A percentile compares a stretch with the other conserved stretches of the same genome.
These are phyloP conservation scores for Leptocoma aspasia DNA, from an alignment of 2,113 vertebrate genomes.

Conservation along the genomic window DNA sequence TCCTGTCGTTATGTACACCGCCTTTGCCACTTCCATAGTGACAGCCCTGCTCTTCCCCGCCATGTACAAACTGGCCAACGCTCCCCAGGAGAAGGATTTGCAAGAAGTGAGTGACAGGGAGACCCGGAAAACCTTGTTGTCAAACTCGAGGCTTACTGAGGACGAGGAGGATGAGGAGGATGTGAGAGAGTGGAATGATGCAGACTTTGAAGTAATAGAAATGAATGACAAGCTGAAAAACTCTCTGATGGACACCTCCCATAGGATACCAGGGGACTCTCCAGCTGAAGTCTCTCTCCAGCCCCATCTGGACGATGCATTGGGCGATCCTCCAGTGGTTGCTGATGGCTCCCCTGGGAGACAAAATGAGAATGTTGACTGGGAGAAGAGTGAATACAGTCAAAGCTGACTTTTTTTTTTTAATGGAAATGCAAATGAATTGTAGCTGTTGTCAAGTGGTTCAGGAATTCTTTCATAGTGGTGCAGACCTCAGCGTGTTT, in stretches of 20 bases:
- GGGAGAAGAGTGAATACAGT: constrained; percentile 76
- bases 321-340: not conserved
- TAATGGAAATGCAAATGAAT: not conserved
- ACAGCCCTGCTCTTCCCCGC: constrained; percentile 87
- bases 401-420: not conserved
- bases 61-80: constrained; percentile 84
- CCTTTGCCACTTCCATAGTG: constrained; percentile 68
- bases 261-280: not conserved
- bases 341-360: constrained; percentile 45
- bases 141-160: constrained; percentile 70
- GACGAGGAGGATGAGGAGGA: constrained; percentile 69
- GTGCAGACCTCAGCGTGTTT: not conserved
- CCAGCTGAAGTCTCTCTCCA: not conserved
- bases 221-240: constrained; percentile 75
- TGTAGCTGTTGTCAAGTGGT: not conserved
- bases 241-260: constrained; percentile 57
- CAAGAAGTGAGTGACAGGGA: constrained; percentile 67
- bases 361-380: constrained; percentile 56
- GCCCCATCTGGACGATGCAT: not conserved
- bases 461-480: not conserved
- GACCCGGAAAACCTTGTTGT: constrained; percentile 78
- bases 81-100: not conserved
- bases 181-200: constrained; percentile 77
- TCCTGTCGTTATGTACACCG: constrained; percentile 82
- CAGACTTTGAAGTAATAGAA: constrained; percentile 88